Evolutionary conservation across 1,140 invertebrate species (phyloP).

Genomic region (Eurosta solidaginis): DNA sequence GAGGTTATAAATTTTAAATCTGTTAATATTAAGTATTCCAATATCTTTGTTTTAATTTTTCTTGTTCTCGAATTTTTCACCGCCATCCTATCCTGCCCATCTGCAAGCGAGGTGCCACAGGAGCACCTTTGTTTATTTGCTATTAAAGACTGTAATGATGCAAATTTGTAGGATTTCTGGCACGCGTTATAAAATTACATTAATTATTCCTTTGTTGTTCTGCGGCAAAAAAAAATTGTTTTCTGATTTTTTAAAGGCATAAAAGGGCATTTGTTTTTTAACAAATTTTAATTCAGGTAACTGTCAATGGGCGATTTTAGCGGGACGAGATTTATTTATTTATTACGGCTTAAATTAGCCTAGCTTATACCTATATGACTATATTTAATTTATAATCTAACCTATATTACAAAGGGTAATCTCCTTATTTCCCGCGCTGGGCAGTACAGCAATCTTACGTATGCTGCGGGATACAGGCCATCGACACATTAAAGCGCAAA

Average conservation of each 20-base stretch:
- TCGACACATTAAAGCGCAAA: no score
- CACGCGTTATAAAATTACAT: conserved; percentile 56
- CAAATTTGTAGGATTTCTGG: conserved; percentile 18
- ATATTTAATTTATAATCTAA: no score
- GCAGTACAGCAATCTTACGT: no score
- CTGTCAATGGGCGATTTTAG: no score
- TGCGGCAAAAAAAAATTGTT: neutral
- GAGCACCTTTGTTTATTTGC: conserved; percentile 33
- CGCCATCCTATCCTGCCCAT: no score
- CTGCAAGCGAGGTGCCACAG: neutral
- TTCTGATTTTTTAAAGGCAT: neutral
- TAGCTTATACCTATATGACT: no score
- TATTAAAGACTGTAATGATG: neutral
- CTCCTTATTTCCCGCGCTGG: no score
- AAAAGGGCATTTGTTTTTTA: neutral
- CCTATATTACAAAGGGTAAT: no score
- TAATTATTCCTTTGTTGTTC: conserved; percentile 59
- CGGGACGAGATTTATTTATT: no score
- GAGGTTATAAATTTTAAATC: conserved; percentile 59
- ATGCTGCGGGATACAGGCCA: no score
- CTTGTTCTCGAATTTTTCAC: neutral
- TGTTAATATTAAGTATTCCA: conserved; percentile 54
- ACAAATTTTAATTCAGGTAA: neutral
- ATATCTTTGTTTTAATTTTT: conserved; percentile 30
- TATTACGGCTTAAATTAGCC: no score